Conservation (phyloP, 2,888 invertebrate species). For the Habroteleia sp. region DNA sequence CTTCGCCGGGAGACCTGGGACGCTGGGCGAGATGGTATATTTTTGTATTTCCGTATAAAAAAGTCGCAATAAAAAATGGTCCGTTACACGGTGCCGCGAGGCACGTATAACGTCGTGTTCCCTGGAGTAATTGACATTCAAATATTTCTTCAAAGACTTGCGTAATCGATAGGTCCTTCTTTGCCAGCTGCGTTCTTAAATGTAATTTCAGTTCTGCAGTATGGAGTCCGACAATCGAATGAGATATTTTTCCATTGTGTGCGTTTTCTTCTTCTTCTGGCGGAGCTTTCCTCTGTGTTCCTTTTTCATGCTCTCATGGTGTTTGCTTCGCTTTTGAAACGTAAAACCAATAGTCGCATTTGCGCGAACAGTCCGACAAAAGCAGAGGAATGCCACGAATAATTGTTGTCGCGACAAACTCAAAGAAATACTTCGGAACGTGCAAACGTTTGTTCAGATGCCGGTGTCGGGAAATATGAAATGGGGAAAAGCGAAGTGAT, state of each 20-base stretch:
- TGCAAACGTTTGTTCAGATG: no score
- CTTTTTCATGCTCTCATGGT: no score
- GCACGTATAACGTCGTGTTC: no score
- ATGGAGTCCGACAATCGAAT: no score
- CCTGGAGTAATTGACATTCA: conserved; percentile 93
- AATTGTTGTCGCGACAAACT: conserved; percentile 21
- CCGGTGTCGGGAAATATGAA: conserved; percentile 12
- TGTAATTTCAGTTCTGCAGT: no score
- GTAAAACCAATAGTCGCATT: conserved; percentile 18
- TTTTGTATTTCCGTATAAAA: conserved; percentile 56
- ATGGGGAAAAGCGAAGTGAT: neutral
- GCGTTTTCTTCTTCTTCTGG: no score
- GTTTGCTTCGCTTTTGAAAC: no score
- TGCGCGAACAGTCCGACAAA: conserved; percentile 18
- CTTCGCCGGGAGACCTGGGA: neutral
- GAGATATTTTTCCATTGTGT: no score
- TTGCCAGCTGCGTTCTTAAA: no score
- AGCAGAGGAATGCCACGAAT: conserved; percentile 5
- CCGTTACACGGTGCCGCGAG: conserved; percentile 60
- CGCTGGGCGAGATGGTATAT: conserved; percentile 18
- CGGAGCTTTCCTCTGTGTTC: no score
- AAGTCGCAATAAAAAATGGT: conserved; percentile 67
- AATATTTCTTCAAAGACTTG: conserved; percentile 76
- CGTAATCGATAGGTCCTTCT: conserved; percentile 1
- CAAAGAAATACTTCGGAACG: no score